These are phyloP conservation scores for Callionymus lyra DNA, from an alignment of 2,113 vertebrate genomes.

Conservation along the genomic window DNA sequence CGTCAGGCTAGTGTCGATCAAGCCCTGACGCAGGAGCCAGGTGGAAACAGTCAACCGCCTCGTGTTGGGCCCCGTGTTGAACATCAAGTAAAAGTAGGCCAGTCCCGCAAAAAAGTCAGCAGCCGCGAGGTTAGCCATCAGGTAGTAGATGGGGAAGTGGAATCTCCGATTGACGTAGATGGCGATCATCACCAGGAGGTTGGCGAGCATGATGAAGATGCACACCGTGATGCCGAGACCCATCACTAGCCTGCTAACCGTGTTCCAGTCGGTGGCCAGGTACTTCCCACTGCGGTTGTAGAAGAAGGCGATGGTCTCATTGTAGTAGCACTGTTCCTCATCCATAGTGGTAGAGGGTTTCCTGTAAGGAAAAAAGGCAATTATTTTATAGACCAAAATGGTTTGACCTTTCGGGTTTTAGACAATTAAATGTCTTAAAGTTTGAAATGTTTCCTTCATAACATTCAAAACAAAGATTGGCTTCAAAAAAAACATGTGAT, in stretches of 20 bases:
- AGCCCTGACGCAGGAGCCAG: constrained; percentile 92
- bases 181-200: constrained; percentile 96
- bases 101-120: constrained; percentile 97
- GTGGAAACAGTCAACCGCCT: constrained; percentile 89
- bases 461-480: constrained; percentile 6
- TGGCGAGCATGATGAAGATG: constrained; percentile 98
- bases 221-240: constrained; percentile 96
- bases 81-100: constrained; percentile 99
- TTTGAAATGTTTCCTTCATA: constrained; percentile 7
- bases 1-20: constrained; percentile 95
- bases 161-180: constrained; percentile 97
- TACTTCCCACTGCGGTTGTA: constrained; percentile 91
- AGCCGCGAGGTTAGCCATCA: constrained; percentile 97
- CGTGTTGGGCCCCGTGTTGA: constrained; percentile 97
- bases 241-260: constrained; percentile 95
- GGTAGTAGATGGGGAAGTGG: constrained; percentile 98
- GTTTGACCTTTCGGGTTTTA: neutral
- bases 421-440: neutral
- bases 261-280: constrained; percentile 89
- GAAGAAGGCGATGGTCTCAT: constrained; percentile 97
- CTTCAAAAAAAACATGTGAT: constrained; percentile 10
- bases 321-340: constrained; percentile 90
- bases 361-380: constrained; percentile 31
- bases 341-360: constrained; percentile 53
- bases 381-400: neutral